Base-by-base conservation (phyloP, 2,113 vertebrate genomes). In the Natator depressus region DNA sequence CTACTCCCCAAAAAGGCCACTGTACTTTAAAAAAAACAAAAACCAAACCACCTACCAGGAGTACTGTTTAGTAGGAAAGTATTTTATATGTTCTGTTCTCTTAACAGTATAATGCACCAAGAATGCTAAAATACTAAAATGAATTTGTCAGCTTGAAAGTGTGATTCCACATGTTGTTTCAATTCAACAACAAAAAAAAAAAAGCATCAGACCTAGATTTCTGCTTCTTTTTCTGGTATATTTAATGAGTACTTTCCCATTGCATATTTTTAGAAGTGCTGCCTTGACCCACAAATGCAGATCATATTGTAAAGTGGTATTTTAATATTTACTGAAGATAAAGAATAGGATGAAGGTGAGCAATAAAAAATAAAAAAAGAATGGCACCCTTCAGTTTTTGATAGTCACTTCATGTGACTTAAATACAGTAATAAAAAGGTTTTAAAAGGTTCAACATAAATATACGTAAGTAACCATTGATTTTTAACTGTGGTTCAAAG, bases 101-200 rank as follows among this genome's bases (percentile, higher is more conserved):
- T 89, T 35, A 87, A 22, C 10, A 80, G n/a, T 47, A 79, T 24
- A 84, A 65, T 11, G 38, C 19, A 90, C 38, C 25, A 95, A 69
- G 81, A 89, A 69, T 51, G 49, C 53, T 89, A 46, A 88, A 94
- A 84, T 55, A 57, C 0, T 31, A 13, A 88, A 38, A 29, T 27
- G 8, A 7, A 78, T 31, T 46, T 51, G 49, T 80, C 10, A 80
- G 46, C 27, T 50, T 46, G 29, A 53, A 42, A 53, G 24, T 42
- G 38, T 75, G 13, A 65, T 53, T 25, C 27, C 12, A n/a, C 1
- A 3, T 1, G 0, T 42, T 65, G 42, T 9, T 53, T 27, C 0
- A 19, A 47, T 20, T 46, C 13, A 53, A 27, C 13, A 53, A 27
- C n/a, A n/a, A n/a, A n/a, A n/a, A 38, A 85, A 25, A 75, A 75